A percentile compares a stretch with the other conserved stretches of the same genome.
These are phyloP conservation scores for Nyctalus aviator DNA, from an alignment of 2,797 vertebrate species.

Conservation along the genomic window DNA sequence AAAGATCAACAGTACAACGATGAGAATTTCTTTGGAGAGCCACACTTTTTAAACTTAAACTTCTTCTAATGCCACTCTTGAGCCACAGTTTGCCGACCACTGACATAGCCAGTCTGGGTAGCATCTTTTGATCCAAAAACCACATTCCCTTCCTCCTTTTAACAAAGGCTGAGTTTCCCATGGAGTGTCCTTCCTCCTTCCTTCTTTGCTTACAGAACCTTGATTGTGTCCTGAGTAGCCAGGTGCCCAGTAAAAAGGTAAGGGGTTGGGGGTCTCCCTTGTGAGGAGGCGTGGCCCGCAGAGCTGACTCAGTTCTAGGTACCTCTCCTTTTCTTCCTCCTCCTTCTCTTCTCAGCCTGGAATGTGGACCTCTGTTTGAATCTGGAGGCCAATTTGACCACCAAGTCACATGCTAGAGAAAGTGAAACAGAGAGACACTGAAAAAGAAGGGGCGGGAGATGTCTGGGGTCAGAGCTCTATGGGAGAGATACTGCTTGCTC, in stretches of 20 bases:
- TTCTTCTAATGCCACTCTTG: too few relatives aligned
- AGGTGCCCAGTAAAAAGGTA: not conserved
- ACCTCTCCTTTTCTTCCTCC: not conserved
- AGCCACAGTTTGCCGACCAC: too few relatives aligned
- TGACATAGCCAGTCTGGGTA: not conserved
- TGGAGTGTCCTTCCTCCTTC: not conserved
- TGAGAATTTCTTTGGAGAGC: too few relatives aligned
- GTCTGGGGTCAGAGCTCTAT: accelerated
- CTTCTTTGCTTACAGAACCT: not conserved
- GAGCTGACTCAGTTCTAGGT: not conserved
- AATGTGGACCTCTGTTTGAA: not conserved
- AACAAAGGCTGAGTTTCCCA: not conserved
- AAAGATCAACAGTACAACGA: too few relatives aligned
- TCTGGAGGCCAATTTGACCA: not conserved
- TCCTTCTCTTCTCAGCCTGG: not conserved
- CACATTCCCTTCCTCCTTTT: not conserved
- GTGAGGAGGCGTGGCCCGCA: not conserved
- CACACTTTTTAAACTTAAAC: too few relatives aligned
- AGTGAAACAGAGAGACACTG: not conserved
- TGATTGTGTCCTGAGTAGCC: not conserved
- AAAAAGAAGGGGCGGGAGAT: not conserved
- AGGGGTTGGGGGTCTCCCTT: not conserved
- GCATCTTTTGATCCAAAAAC: not conserved
- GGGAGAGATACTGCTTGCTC: not conserved
- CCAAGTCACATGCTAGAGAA: not conserved